Evolutionary conservation across 2,797 vertebrate genomes (phyloP).

Genomic region (Acanthornis magna): DNA sequence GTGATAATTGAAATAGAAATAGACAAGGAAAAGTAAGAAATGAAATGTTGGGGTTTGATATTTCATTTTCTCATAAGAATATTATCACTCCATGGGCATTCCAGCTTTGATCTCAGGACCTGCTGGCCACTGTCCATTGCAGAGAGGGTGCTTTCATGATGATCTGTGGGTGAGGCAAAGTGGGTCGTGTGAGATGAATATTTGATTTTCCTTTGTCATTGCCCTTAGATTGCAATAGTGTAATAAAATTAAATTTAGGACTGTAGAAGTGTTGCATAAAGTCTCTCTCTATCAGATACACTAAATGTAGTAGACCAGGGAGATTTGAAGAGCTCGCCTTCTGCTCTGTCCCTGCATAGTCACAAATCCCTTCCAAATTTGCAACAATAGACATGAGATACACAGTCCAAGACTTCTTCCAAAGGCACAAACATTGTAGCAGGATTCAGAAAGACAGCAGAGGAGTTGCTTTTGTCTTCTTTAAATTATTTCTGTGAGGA

Average conservation of each 20-base stretch:
- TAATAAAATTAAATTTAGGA: not conserved
- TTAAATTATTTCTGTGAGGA: not conserved
- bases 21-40: not conserved
- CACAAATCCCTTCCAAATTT: not conserved
- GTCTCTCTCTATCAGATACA: not conserved
- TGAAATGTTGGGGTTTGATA: not conserved
- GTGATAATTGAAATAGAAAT: not conserved
- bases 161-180: not conserved
- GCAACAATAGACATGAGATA: not conserved
- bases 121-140: not conserved
- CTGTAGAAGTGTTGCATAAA: not conserved
- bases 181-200: not conserved
- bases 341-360: not conserved
- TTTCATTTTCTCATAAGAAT: not conserved
- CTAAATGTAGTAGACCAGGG: not conserved
- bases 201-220: not conserved
- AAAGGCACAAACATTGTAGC: not conserved
- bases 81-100: not conserved
- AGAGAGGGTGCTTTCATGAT: not conserved
- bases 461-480: not conserved
- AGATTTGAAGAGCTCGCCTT: not conserved
- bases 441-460: not conserved
- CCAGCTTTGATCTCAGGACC: not conserved
- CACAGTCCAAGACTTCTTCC: not conserved
- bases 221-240: not conserved